phyloP scores from a whole-genome alignment of 2,113 vertebrate genomes.

The Eleginops maclovinus region DNA sequence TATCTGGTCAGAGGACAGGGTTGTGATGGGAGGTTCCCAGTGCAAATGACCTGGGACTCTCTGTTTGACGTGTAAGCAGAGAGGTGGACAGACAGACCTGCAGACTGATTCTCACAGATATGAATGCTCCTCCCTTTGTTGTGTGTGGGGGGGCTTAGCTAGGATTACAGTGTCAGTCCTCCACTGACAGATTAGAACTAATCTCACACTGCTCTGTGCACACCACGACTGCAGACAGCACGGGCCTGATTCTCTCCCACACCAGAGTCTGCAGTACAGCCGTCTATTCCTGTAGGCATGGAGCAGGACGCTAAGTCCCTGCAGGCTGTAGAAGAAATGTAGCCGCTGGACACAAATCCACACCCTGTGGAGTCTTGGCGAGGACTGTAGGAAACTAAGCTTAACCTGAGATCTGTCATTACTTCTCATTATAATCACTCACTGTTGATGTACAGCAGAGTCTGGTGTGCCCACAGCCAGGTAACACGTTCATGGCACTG shows the following conservation, averaged over 20 bases:
- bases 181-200: conserved; percentile 72
- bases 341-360: conserved; percentile 13
- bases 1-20: background rate
- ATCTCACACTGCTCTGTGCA: conserved; percentile 64
- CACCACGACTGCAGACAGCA: conserved; percentile 36
- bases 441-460: conserved; percentile 6
- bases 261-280: conserved; percentile 3
- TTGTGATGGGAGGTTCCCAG: background rate
- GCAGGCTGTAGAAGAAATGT: background rate
- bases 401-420: conserved; percentile 19
- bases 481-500: background rate
- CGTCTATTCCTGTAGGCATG: background rate
- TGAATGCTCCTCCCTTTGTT: conserved; percentile 33
- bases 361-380: conserved; percentile 4
- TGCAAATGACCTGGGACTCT: background rate
- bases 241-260: background rate
- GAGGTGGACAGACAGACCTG: conserved; percentile 16
- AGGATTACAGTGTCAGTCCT: conserved; percentile 70
- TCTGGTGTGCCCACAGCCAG: background rate
- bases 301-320: background rate
- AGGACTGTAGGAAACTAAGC: conserved; percentile 20
- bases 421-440: background rate
- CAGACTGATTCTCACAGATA: conserved; percentile 38
- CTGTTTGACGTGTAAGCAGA: background rate
- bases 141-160: conserved; percentile 49